These are phyloP conservation scores for Sitta europaea DNA, from an alignment of 2,113 vertebrate species.

Conservation along the genomic window DNA sequence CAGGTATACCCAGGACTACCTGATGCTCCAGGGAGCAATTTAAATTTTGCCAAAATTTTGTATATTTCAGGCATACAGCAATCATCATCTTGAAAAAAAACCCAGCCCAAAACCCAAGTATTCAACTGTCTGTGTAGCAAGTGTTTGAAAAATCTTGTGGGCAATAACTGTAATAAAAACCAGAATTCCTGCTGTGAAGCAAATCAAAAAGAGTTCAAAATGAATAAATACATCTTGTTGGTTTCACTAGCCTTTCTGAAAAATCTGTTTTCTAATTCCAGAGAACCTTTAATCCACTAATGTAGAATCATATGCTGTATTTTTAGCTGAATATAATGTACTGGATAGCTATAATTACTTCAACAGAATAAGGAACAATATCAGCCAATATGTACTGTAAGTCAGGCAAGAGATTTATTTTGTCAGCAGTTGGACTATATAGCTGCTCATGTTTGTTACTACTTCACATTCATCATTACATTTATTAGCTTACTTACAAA, in stretches of 20 bases:
- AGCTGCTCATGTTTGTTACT: not conserved
- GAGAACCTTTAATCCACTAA: not conserved
- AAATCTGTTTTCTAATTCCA: not conserved
- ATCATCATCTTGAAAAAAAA: not conserved
- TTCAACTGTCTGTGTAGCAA: not conserved
- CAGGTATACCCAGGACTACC: not conserved
- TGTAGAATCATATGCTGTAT: not conserved
- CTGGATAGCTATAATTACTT: not conserved
- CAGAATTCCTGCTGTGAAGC: not conserved
- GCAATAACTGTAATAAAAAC: not conserved
- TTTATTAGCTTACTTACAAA: slow-evolving; percentile 8
- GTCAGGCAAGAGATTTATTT: slow-evolving; percentile 27
- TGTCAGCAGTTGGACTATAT: not conserved
- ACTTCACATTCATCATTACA: not conserved
- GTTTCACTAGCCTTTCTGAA: not conserved
- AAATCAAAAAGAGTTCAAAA: not conserved
- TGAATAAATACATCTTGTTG: not conserved
- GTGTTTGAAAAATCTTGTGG: not conserved
- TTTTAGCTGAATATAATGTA: not conserved
- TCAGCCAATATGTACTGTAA: not conserved
- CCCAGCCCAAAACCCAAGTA: not conserved
- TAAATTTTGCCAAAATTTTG: not conserved
- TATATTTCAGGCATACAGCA: not conserved
- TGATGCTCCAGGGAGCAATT: not conserved
- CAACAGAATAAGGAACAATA: not conserved